These are phyloP conservation scores for Vombatus ursinus DNA, from an alignment of 2,113 vertebrate genomes.

Conservation along the genomic window DNA sequence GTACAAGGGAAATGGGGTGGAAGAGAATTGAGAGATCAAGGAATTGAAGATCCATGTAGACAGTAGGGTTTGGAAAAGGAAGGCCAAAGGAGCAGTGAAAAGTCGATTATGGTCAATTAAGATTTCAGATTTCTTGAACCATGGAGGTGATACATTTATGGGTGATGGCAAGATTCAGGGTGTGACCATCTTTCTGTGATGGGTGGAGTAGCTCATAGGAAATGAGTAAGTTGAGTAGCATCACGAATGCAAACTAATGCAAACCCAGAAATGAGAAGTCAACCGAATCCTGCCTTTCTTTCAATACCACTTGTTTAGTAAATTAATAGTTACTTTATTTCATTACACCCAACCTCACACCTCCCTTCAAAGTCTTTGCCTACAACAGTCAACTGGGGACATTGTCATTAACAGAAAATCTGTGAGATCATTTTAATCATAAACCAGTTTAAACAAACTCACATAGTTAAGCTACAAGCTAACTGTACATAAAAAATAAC, in stretches of 20 bases:
- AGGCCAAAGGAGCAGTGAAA: neutral
- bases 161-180: neutral
- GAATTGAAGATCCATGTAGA: neutral
- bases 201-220: neutral
- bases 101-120: neutral
- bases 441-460: neutral
- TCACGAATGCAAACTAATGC: neutral
- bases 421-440: neutral
- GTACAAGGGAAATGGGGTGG: neutral
- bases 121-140: neutral
- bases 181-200: neutral
- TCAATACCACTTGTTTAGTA: conserved; percentile 36
- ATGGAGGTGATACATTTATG: neutral
- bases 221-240: neutral
- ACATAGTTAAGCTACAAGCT: neutral
- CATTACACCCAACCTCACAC: neutral
- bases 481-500: neutral
- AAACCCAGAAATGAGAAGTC: conserved; percentile 26
- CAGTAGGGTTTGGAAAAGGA: neutral
- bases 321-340: conserved; percentile 27
- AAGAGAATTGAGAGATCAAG: neutral
- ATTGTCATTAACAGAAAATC: neutral
- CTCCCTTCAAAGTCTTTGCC: conserved; percentile 35
- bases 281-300: conserved; percentile 3
- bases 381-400: neutral